Evolutionary conservation across 2,113 vertebrate genomes (phyloP).

Genomic region (Diadophis punctatus): DNA sequence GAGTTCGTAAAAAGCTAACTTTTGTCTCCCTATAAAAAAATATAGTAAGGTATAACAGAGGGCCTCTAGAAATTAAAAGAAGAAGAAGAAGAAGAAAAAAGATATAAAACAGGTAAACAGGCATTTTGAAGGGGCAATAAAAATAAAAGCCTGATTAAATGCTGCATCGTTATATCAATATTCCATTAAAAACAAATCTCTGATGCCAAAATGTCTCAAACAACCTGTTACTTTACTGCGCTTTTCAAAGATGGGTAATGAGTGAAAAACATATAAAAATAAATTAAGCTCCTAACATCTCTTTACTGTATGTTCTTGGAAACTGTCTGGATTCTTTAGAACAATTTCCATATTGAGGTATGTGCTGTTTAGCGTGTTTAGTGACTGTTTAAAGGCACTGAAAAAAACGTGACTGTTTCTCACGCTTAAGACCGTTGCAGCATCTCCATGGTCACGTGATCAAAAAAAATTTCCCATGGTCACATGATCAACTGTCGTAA

Average conservation of each 20-base stretch:
- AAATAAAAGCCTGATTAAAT: slow-evolving; percentile 62
- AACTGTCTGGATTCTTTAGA: slow-evolving; percentile 61
- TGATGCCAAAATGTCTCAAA: slow-evolving; percentile 71
- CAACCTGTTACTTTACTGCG: slow-evolving; percentile 73
- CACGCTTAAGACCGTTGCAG: not conserved
- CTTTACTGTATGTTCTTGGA: slow-evolving; percentile 68
- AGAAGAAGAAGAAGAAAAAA: slow-evolving; percentile 5
- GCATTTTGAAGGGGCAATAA: slow-evolving; percentile 29
- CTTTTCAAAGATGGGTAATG: slow-evolving; percentile 78
- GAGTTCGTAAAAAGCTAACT: slow-evolving; percentile 77
- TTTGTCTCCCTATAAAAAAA: slow-evolving; percentile 50
- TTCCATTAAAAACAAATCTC: slow-evolving; percentile 78
- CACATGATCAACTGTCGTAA: not conserved
- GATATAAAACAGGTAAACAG: slow-evolving; percentile 53
- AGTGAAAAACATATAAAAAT: slow-evolving; percentile 34
- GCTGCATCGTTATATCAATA: slow-evolving; percentile 73
- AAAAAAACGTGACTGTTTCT: not conserved
- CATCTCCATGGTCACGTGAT: not conserved
- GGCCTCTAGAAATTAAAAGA: slow-evolving; percentile 50
- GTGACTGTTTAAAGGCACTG: not conserved
- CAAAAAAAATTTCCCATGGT: not conserved
- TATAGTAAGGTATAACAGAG: slow-evolving; percentile 62
- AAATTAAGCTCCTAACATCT: slow-evolving; percentile 71
- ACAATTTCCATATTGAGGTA: slow-evolving; percentile 65
- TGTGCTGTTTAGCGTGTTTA: too few relatives aligned